Conservation (phyloP, 2,113 vertebrate genomes). For the Merops nubicus region DNA sequence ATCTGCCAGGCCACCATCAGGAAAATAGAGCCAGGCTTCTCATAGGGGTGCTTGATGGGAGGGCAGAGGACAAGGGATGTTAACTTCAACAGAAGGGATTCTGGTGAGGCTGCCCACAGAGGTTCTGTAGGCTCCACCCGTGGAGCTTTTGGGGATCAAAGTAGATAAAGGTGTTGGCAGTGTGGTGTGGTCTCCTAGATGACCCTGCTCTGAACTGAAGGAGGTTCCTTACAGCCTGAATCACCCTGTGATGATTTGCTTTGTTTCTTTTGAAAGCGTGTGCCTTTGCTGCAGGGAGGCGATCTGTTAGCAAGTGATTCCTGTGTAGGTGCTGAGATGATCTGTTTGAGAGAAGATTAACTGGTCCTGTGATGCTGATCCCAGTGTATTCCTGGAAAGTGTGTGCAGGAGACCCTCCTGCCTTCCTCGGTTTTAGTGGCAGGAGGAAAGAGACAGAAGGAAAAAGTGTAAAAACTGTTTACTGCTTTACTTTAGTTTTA, state of each 20-base stretch:
- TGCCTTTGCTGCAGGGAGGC: not conserved
- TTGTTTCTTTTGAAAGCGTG: not conserved
- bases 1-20: not conserved
- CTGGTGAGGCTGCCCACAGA: not conserved
- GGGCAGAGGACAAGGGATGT: not conserved
- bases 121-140: not conserved
- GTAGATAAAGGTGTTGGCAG: fast-evolving
- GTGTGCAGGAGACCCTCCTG: fast-evolving
- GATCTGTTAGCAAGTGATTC: not conserved
- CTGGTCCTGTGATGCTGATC: not conserved
- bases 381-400: not conserved
- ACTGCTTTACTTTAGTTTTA: not conserved
- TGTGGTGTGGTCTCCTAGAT: not conserved
- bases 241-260: not conserved
- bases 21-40: not conserved
- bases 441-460: not conserved
- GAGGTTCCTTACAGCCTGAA: not conserved
- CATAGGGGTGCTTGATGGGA: not conserved
- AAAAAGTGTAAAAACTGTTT: not conserved
- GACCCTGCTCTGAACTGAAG: not conserved
- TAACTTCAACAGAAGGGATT: not conserved
- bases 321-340: not conserved
- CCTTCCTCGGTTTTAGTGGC: not conserved
- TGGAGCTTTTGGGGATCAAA: not conserved
- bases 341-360: not conserved